Percentiles rank a stretch among this genome's conserved stretches.
phyloP scores from a whole-genome alignment of 2,888 invertebrate species.

The Notocelia uddmanniana region DNA sequence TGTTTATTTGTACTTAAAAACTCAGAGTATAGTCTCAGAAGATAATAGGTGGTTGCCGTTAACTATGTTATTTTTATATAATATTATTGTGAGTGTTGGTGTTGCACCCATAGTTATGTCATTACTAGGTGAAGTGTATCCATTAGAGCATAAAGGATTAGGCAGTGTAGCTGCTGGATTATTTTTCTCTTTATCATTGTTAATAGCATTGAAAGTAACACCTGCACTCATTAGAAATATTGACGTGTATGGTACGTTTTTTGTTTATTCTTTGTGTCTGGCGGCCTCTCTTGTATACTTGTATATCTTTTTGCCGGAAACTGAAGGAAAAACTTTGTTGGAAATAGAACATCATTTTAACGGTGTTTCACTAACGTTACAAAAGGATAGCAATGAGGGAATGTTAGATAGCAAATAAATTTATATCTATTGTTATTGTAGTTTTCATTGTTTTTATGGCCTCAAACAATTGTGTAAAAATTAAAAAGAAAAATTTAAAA shows the following conservation, averaged over 20 bases:
- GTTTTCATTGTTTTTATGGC: too few species aligned
- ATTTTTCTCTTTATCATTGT: slow-evolving; percentile 56
- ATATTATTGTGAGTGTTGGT: slow-evolving; percentile 68
- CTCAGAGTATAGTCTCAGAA: slow-evolving; percentile 54
- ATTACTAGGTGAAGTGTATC: slow-evolving; percentile 70
- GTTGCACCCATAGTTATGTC: slow-evolving; percentile 69
- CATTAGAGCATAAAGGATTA: slow-evolving; percentile 65
- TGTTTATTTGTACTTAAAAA: slow-evolving; percentile 59
- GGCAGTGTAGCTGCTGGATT: slow-evolving; percentile 61
- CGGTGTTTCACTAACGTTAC: slow-evolving; percentile 1
- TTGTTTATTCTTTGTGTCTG: slow-evolving; percentile 52
- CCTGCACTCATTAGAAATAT: slow-evolving; percentile 59
- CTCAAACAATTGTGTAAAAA: too few species aligned
- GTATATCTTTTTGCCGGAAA: slow-evolving; percentile 60
- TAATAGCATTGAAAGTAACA: slow-evolving; percentile 62
- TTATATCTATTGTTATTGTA: too few species aligned
- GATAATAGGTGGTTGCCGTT: slow-evolving; percentile 59
- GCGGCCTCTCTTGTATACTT: slow-evolving; percentile 51
- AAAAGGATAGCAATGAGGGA: slow-evolving; percentile 13
- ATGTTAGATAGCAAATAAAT: background rate
- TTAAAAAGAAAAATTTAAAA: too few species aligned
- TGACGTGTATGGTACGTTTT: slow-evolving; percentile 57
- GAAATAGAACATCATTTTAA: slow-evolving; percentile 62
- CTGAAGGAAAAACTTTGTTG: slow-evolving; percentile 61
- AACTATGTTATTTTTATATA: slow-evolving; percentile 61